Conservation (phyloP, 2,113 vertebrate genomes). For the Paedocypris sp. region DNA sequence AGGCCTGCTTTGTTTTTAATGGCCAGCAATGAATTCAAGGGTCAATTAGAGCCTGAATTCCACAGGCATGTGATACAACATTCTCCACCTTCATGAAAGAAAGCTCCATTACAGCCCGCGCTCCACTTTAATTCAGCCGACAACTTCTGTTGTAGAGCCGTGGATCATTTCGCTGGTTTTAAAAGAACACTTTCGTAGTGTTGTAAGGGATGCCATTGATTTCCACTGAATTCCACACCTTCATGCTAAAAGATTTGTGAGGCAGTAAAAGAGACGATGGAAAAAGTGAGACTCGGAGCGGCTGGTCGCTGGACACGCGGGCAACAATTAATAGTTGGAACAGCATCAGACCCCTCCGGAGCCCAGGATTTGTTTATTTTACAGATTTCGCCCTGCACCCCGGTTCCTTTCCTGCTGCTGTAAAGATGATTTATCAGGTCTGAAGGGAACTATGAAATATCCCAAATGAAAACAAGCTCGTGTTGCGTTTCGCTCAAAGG, state of each 20-base stretch:
- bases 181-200: slow-evolving; percentile 24
- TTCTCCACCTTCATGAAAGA: slow-evolving; percentile 38
- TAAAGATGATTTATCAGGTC: slow-evolving; percentile 38
- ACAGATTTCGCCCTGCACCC: slow-evolving; percentile 28
- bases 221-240: slow-evolving; percentile 25
- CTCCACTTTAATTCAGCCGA: slow-evolving; percentile 21
- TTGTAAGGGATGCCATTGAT: slow-evolving; percentile 29
- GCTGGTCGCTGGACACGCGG: not conserved
- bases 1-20: slow-evolving; percentile 37
- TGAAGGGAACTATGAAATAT: slow-evolving; percentile 38
- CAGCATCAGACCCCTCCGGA: slow-evolving; percentile 1
- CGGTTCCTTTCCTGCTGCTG: slow-evolving; percentile 21
- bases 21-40: slow-evolving; percentile 26
- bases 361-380: slow-evolving; percentile 33
- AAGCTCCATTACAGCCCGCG: slow-evolving; percentile 5
- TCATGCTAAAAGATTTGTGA: slow-evolving; percentile 31
- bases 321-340: slow-evolving; percentile 32
- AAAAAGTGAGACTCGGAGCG: not conserved
- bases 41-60: slow-evolving; percentile 38
- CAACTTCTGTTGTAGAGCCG: slow-evolving; percentile 15
- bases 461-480: slow-evolving; percentile 23
- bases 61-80: slow-evolving; percentile 33
- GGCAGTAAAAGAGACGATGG: slow-evolving; percentile 18
- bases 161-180: slow-evolving; percentile 21
- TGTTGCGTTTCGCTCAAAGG: not conserved